Evolutionary conservation across 2,797 vertebrate species (phyloP), one percentile per base, ranked within the genome.

Genomic region (Diplodus puntazzo): DNA sequence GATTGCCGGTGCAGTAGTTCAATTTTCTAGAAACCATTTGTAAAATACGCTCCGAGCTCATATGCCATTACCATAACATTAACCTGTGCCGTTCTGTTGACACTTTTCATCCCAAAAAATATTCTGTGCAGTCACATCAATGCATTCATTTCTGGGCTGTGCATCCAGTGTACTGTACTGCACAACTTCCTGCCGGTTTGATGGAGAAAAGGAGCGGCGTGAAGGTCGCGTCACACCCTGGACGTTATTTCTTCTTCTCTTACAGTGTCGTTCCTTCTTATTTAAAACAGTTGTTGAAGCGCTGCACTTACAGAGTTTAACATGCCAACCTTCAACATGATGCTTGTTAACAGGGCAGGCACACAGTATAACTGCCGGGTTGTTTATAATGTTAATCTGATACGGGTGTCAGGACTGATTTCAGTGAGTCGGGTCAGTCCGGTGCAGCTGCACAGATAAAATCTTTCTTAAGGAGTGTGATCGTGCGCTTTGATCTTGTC

Each of bases 31-130:
- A 81, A 76, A 67, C 71, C 78, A 82, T 90, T 88, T 88, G 78
- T 84, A 88, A 86, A 87, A 87, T 80, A 77, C 20, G 63, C 86
- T 90, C 53, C 49, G 11, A 89, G 85, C 89, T 87, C 73, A 59
- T 85, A 60, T 48, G 7, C 81, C 83, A 87, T 91, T 85, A 89
- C 67, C 87, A 87, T 89, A 89, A 87, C 81, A 88, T 91, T 89
- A 90, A 83, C 87, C 82, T 77, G 1, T 79, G 82, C 69, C 75
- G 39, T 71, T 74, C 17, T 80, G 75, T 76, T 57, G 81, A 88
- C 88, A 79, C 80, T 69, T 59, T 82, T 58, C 64, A 39, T 73
- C 75, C 81, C n/a, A 71, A 34, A 84, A 79, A 84, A 79, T 68
- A 62, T 78, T 70, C 13, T 34, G 5, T 61, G 64, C 73, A 46